These are phyloP conservation scores for Tromatobia lineatoria DNA, from an alignment of 2,888 invertebrate genomes.

Conservation along the genomic window DNA sequence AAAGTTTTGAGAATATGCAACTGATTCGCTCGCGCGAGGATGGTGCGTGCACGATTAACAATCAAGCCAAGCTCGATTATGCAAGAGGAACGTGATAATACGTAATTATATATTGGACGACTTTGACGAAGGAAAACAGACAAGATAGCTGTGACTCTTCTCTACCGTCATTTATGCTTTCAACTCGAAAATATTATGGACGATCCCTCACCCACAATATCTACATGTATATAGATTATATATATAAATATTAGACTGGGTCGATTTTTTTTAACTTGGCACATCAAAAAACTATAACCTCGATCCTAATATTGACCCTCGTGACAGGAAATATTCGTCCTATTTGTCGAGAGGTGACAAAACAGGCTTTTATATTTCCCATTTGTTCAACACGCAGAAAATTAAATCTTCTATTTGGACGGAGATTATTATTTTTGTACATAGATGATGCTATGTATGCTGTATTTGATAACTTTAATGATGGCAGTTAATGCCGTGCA, in stretches of 20 bases:
- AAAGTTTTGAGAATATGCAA: constrained; percentile 8
- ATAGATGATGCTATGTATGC: too few relatives aligned
- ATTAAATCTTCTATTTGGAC: too few relatives aligned
- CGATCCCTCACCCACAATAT: constrained; percentile 13
- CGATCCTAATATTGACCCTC: too few relatives aligned
- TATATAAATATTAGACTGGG: not conserved
- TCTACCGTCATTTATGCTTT: constrained; percentile 9
- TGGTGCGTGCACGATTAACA: constrained; percentile 30
- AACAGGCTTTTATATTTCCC: too few relatives aligned
- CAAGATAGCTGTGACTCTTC: constrained; percentile 9
- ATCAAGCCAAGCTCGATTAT: constrained; percentile 45
- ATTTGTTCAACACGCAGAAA: too few relatives aligned
- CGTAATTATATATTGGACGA: constrained; percentile 42
- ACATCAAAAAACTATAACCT: too few relatives aligned
- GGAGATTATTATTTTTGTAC: too few relatives aligned
- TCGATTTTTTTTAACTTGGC: too few relatives aligned
- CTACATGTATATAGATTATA: constrained; percentile 5
- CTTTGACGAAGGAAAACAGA: constrained; percentile 26
- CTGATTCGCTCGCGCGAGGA: not conserved
- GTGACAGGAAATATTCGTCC: too few relatives aligned
- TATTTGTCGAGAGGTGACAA: too few relatives aligned
- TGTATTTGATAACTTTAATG: too few relatives aligned
- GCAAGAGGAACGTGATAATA: constrained; percentile 38
- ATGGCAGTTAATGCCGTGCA: too few relatives aligned
- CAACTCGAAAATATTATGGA: constrained; percentile 42